Evolutionary conservation across 2,888 invertebrate genomes (phyloP), one percentile per base, ranked within the genome.

Genomic region (Baccha elongata): DNA sequence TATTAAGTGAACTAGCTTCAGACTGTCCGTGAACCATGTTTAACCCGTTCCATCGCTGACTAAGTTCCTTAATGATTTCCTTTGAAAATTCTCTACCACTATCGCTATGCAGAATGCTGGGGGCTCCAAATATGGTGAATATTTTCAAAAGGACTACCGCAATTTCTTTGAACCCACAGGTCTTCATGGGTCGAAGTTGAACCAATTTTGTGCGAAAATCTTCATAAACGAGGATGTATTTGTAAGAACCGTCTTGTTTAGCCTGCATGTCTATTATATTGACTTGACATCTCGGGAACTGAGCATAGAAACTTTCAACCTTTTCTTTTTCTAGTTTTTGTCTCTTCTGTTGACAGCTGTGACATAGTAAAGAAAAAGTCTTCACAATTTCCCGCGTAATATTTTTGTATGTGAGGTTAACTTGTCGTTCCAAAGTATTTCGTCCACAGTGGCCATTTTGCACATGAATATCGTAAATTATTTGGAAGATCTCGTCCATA

Each of bases 201-300:
- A 53, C 52, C 6, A 35, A 53, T 35, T 53, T 53, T n/a, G 52
- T 53, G 32, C 0, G 6, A 53, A 32, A 17, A 19, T 53, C 52
- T 19, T 53, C 52, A 32, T 53, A 53, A 5, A 53, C 35, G 1
- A 53, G 32, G 7, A 53, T 53, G 19, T 19, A 53, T 10, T 15
- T 32, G 7, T 19, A 53, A 0, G 52, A 7, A 0, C 32, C 52
- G 8, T 35, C 52, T 2, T 17, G 52, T 2, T 53, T 53, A 1
- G 0, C 11, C 19, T 17, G 10, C 52, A 53, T 53, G 11, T 53
- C 32, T 7, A 53, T 7, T 2, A 53, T 17, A 53, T 53, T 53
- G n/a, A 53, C 32, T 53, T 53, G 32, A 53, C 52, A 53, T n/a
- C 32, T 35, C 1, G 52, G 19, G 13, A 32, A 53, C 3, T 5